Base-by-base conservation (phyloP, 2,888 invertebrate species). In the Buathra laborator region DNA sequence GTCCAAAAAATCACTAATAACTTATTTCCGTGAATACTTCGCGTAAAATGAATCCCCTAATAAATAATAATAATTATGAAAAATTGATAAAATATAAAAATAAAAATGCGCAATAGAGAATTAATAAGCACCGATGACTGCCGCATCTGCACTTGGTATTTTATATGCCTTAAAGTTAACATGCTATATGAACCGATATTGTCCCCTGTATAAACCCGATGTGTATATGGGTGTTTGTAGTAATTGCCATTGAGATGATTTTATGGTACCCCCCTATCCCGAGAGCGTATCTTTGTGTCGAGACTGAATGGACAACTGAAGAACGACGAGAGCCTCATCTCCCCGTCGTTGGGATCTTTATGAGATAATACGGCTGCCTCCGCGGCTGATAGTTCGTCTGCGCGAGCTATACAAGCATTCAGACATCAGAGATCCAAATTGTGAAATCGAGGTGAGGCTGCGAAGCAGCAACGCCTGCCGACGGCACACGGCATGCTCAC, bases 311-410 rank as follows among this genome's bases (percentile, higher is more conserved):
- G 90, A 91, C 87, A 88, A 87, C 88, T 72, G 81, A 75, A 29
- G 81, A 79, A 76, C 81, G 82, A 72, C 87, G 59, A 88, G 84
- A 88, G 85, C 86, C 88, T 89, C 88, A 56, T 74, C 81, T 74
- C 32, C 82, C 56, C 81, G 48, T 81, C 84, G 79, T 79, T 48
- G 5, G 48, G 53, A 70, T 67, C 88, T 91, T 89, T 91, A 91
- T 90, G 90, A 91, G 91, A 91, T 91, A 91, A 91, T 91, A 91
- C 90, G 91, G 86, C 87, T 89, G 89, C 87, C 32, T 62, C 5
- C 66, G 66, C 66, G 75, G 51, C 51, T 51, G 66, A 12, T 75
- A 62, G 74, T 32, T 72, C 78, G 77, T 82, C 86, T 78, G 86
- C 86, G 80, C 85, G 86, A 90, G 88, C 86, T 84, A 84, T 86